phyloP scores from a whole-genome alignment of 1,140 invertebrate species.

The Sinonovacula constricta region DNA sequence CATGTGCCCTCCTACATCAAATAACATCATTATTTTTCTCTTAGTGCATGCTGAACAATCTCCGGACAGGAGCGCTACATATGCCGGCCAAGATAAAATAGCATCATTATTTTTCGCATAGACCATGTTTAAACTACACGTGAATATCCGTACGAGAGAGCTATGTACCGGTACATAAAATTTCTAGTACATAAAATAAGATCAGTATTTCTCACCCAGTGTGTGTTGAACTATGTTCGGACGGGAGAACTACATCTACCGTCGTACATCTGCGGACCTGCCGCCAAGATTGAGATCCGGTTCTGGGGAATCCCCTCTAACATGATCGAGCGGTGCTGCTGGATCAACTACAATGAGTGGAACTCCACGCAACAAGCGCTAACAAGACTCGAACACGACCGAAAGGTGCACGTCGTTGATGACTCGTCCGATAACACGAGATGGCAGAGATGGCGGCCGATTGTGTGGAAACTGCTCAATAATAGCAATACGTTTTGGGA shows the following conservation, averaged over 20 bases:
- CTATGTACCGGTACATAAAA: too few species aligned
- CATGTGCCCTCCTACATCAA: too few species aligned
- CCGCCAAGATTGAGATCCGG: slow-evolving; percentile 65
- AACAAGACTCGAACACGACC: slow-evolving; percentile 65
- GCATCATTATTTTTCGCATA: too few species aligned
- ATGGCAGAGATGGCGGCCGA: slow-evolving; percentile 52
- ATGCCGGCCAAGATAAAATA: too few species aligned
- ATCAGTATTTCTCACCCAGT: too few species aligned
- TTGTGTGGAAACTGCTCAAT: slow-evolving; percentile 64
- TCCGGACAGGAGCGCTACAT: too few species aligned
- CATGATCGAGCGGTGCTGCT: slow-evolving; percentile 71
- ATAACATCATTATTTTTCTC: too few species aligned
- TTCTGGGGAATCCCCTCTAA: slow-evolving; percentile 71
- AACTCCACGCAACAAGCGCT: slow-evolving; percentile 58
- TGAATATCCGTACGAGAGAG: too few species aligned
- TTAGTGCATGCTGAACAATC: too few species aligned
- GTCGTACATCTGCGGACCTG: slow-evolving; percentile 66
- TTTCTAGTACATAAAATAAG: too few species aligned
- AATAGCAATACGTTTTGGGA: slow-evolving; percentile 61
- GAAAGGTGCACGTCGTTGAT: slow-evolving; percentile 55
- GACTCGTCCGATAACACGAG: slow-evolving; percentile 6
- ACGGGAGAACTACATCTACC: slow-evolving; percentile 72
- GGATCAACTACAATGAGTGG: slow-evolving; percentile 72
- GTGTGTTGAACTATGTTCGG: slow-evolving; percentile 64
- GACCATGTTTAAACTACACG: too few species aligned